A percentile compares a stretch with the other conserved stretches of the same genome.
phyloP scores from a whole-genome alignment of 1,140 invertebrate species.

The Listronotus bonariensis region DNA sequence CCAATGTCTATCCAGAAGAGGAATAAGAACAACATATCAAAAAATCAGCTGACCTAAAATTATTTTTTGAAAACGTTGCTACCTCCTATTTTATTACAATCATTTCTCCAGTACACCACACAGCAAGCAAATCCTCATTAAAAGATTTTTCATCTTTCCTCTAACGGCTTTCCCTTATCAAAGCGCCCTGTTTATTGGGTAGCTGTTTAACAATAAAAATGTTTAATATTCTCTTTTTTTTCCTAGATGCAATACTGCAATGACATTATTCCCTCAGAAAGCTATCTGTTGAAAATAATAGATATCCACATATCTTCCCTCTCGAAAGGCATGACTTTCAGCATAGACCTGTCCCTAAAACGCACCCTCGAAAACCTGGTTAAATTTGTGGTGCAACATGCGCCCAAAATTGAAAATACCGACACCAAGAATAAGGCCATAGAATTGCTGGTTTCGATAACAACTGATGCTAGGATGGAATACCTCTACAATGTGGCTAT shows the following conservation, averaged over 20 bases:
- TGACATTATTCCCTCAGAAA: conserved; percentile 83
- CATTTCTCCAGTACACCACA: too few relatives aligned
- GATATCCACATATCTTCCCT: conserved; percentile 63
- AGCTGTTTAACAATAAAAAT: conserved; percentile 6
- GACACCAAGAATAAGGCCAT: conserved; percentile 55
- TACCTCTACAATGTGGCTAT: conserved; percentile 69
- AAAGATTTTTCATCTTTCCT: too few relatives aligned
- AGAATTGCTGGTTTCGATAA: conserved; percentile 71
- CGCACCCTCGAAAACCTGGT: conserved; percentile 69
- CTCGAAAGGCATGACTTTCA: conserved; percentile 63
- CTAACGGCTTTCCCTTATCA: too few relatives aligned
- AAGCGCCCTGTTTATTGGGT: too few relatives aligned
- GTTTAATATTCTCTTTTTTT: conserved; percentile 22
- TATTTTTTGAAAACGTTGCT: too few relatives aligned
- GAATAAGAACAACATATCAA: too few relatives aligned
- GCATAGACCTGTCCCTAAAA: conserved; percentile 71
- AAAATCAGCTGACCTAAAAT: too few relatives aligned
- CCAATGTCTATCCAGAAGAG: too few relatives aligned
- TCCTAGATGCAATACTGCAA: conserved; percentile 72
- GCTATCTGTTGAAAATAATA: conserved; percentile 71
- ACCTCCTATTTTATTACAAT: too few relatives aligned
- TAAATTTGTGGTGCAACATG: conserved; percentile 69
- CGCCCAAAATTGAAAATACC: conserved; percentile 61
- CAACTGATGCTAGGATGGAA: conserved; percentile 75
- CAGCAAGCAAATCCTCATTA: too few relatives aligned